These are phyloP conservation scores for Rhinophrynus dorsalis DNA, from an alignment of 2,797 vertebrate genomes.

Conservation along the genomic window DNA sequence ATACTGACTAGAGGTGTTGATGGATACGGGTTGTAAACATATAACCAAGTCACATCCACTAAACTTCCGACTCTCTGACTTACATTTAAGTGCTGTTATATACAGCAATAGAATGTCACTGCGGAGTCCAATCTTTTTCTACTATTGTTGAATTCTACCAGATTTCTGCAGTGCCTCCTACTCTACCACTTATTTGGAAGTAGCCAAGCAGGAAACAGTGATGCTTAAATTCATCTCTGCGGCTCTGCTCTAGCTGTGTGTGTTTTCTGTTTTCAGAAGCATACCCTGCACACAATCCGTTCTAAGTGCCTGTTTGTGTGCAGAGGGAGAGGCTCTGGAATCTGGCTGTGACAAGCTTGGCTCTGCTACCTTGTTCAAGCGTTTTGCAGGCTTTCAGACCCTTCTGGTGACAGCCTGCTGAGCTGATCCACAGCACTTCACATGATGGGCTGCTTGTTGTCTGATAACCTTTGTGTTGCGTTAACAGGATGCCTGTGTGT, in stretches of 20 bases:
- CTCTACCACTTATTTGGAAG: constrained; percentile 15
- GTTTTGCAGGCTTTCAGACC: constrained; percentile 41
- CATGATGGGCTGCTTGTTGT: constrained; percentile 50
- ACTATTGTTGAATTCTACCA: no score
- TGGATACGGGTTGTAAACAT: no score
- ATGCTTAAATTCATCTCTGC: constrained; percentile 25
- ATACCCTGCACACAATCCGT: constrained; percentile 43
- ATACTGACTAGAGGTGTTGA: neutral
- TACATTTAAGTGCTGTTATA: constrained; percentile 15
- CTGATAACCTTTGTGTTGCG: constrained; percentile 50
- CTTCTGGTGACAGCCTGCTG: constrained; percentile 49
- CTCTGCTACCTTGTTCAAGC: constrained; percentile 36
- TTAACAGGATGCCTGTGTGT: constrained; percentile 49
- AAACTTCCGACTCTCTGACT: no score
- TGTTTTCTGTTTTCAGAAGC: constrained; percentile 46
- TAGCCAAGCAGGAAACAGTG: constrained; percentile 20
- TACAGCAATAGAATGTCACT: neutral
- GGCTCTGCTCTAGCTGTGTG: constrained; percentile 36
- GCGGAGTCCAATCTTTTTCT: no score
- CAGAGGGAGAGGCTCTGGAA: constrained; percentile 32
- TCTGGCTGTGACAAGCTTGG: constrained; percentile 42
- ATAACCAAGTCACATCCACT: no score
- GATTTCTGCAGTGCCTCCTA: constrained; percentile 12
- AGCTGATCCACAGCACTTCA: constrained; percentile 46
- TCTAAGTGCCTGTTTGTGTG: constrained; percentile 48